Evolutionary conservation across 1,140 invertebrate genomes (phyloP).

Genomic region (Diuraphis noxia): DNA sequence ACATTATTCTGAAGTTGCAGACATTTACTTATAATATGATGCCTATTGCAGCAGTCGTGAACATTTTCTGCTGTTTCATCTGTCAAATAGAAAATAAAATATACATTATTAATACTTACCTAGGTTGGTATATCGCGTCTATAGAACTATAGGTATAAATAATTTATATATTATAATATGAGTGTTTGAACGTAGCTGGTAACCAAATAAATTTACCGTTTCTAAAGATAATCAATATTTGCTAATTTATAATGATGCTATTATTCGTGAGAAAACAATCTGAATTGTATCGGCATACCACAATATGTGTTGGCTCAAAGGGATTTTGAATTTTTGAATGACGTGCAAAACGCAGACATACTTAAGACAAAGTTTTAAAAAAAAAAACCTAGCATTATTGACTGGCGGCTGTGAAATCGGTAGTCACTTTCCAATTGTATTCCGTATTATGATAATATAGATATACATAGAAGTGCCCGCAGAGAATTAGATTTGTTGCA

Average conservation of each 20-base stretch:
- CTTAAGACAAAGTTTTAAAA: background rate
- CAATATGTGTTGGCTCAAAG: background rate
- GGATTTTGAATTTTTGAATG: background rate
- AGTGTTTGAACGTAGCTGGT: background rate
- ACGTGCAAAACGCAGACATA: background rate
- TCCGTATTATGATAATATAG: background rate
- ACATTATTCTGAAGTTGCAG: background rate
- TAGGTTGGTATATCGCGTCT: background rate
- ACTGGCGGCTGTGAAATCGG: constrained; percentile 43
- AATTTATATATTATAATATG: background rate
- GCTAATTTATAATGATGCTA: background rate
- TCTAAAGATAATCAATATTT: background rate
- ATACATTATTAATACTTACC: background rate
- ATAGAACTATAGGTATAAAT: background rate
- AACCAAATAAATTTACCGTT: constrained; percentile 1
- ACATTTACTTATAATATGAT: background rate
- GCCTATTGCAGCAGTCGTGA: background rate
- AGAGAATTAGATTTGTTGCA: background rate
- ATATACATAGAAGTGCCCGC: background rate
- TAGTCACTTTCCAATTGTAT: constrained; percentile 20
- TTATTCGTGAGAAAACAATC: constrained; percentile 5
- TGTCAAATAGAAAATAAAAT: background rate
- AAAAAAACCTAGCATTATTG: background rate
- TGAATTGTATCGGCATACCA: background rate
- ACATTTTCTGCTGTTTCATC: constrained; percentile 7